Evolutionary conservation across 2,888 invertebrate species (phyloP), one percentile per base, ranked within the genome.

Genomic region (Drosophila meridiana): DNA sequence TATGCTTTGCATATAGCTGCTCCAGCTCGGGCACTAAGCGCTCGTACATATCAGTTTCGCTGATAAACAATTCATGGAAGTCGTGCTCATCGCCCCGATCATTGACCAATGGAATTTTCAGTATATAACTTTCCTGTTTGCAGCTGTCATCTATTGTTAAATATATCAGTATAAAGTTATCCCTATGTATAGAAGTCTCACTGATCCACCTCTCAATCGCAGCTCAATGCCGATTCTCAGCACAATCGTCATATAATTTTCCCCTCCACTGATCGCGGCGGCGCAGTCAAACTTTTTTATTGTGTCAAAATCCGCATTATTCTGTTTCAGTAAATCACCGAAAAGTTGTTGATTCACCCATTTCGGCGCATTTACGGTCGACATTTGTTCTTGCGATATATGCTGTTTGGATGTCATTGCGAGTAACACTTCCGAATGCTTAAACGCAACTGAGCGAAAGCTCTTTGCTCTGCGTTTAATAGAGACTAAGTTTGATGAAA

Each of bases 211-310:
- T 78, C 83, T 77, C 14, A 91, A 61, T 63, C 80, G 75, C 43
- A 91, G 62, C 32, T 70, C 65, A 32, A 92, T 80, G 32, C 60
- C 58, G 3, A 89, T 76, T 43, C 92, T 85, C 40, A 90, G 68
- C 70, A 92, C 90, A 58, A 82, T 70, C 3, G 92, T 89, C 26
- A 83, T 64, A 69, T 87, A 92, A 40, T 92, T 92, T 74, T 92
- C 93, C 4, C 91, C 92, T 1, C 79, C 73, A 9, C 73, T 82
- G 42, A 87, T 84, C 4, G 91, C 92, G 3, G 87, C 68, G 0
- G 59, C 68, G 3, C 76, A 69, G 4, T 45, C 71, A 26, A 89
- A 91, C 9, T 76, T 69, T n/a, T 69, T 11, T 4, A 92, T 87
- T 4, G 68, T 58, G 28, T 76, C 62, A 38, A 88, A 86, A 30